phyloP scores from a whole-genome alignment of 2,888 invertebrate species.

The Sacculina carcini region DNA sequence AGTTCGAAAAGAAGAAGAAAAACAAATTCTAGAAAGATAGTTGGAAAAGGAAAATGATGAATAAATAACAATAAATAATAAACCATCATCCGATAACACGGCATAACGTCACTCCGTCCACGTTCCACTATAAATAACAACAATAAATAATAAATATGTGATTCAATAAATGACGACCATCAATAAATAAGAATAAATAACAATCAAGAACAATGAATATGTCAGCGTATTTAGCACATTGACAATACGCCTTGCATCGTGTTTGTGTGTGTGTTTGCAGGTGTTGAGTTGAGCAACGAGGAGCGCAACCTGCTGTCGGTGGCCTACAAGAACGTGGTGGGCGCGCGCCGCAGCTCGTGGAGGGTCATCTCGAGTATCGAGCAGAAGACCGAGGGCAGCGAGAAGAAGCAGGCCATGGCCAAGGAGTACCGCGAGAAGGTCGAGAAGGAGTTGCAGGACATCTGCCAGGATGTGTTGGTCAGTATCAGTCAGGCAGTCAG shows the following conservation, averaged over 20 bases:
- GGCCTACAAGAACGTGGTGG: constrained; percentile 97
- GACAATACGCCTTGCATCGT: neutral
- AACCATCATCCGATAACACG: no score
- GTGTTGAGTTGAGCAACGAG: constrained; percentile 86
- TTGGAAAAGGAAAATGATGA: no score
- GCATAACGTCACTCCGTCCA: no score
- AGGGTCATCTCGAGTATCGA: constrained; percentile 96
- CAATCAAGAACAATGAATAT: no score
- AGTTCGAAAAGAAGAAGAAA: no score
- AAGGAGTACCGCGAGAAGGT: constrained; percentile 95
- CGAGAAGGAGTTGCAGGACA: constrained; percentile 28
- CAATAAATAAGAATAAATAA: no score
- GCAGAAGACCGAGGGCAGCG: constrained; percentile 93
- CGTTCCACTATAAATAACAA: no score
- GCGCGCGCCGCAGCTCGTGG: constrained; percentile 91
- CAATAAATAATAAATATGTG: no score
- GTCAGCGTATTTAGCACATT: neutral
- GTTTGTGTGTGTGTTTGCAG: constrained; percentile 22
- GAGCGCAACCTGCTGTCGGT: constrained; percentile 93
- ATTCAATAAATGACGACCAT: no score
- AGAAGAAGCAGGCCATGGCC: constrained; percentile 98
- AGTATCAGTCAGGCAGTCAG: no score
- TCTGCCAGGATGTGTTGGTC: constrained; percentile 29
- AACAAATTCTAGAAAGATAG: no score
- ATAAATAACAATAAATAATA: no score